These are phyloP conservation scores for Diabrotica balteata DNA, from an alignment of 2,888 invertebrate species.

Conservation along the genomic window DNA sequence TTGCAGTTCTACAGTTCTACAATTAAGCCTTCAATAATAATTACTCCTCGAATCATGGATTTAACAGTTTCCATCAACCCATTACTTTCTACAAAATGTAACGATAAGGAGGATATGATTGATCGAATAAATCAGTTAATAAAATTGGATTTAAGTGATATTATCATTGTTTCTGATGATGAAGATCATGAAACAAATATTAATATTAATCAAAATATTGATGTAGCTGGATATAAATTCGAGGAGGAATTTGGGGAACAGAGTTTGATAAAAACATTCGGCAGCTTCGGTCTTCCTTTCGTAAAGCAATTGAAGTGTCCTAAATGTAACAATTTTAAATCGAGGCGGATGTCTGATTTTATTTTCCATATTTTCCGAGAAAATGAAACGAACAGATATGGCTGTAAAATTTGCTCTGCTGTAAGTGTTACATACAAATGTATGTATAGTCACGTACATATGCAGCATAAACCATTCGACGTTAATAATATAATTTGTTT, in stretches of 20 bases:
- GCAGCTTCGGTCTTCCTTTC: slow-evolving; percentile 63
- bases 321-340: slow-evolving; percentile 66
- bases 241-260: slow-evolving; percentile 34
- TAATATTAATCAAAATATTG: slow-evolving; percentile 4
- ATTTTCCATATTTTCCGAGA: slow-evolving; percentile 73
- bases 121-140: slow-evolving; percentile 27
- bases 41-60: neutral
- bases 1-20: neutral
- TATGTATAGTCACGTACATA: too few species aligned
- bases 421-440: too few species aligned
- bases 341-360: slow-evolving; percentile 67
- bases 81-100: slow-evolving; percentile 44
- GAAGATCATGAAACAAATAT: slow-evolving; percentile 7
- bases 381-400: slow-evolving; percentile 66
- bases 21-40: slow-evolving; percentile 8
- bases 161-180: slow-evolving; percentile 43
- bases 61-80: slow-evolving; percentile 43
- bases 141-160: slow-evolving; percentile 1
- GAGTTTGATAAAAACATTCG: slow-evolving; percentile 41
- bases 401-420: too few species aligned
- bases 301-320: slow-evolving; percentile 68
- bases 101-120: slow-evolving; percentile 25
- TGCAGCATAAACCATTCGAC: too few species aligned
- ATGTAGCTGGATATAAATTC: neutral
- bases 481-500: too few species aligned